phyloP scores from a whole-genome alignment of 2,888 invertebrate genomes.

The Mythimna impura region DNA sequence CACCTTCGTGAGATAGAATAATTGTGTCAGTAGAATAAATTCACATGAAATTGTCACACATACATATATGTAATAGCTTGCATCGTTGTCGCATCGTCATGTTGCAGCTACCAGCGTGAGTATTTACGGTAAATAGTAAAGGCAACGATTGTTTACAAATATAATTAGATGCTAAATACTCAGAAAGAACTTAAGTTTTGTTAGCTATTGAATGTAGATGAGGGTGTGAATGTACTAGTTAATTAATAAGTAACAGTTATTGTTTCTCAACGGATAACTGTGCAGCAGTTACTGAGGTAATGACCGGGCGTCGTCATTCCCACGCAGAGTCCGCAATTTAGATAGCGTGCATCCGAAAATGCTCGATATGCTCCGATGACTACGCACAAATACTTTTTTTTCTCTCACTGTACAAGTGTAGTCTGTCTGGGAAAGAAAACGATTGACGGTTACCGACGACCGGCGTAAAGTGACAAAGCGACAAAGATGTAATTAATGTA shows the following conservation, averaged over 20 bases:
- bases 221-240: constrained; percentile 59
- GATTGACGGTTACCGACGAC: not conserved
- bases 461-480: not conserved
- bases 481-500: not conserved
- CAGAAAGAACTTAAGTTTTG: constrained; percentile 49
- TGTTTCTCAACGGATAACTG: constrained; percentile 66
- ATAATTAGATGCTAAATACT: constrained; percentile 52
- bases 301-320: constrained; percentile 69
- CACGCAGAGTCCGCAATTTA: constrained; percentile 72
- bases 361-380: constrained; percentile 62
- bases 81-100: not conserved
- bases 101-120: not conserved
- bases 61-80: not conserved
- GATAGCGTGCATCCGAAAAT: constrained; percentile 71
- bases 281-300: constrained; percentile 63
- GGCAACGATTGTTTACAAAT: constrained; percentile 56
- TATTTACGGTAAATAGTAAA: constrained; percentile 27
- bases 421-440: constrained; percentile 45
- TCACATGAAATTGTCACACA: no score
- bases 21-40: no score
- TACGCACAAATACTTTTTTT: constrained; percentile 48
- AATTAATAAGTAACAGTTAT: constrained; percentile 70
- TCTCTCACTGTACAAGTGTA: constrained; percentile 32
- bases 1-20: no score
- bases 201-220: constrained; percentile 63